These are phyloP conservation scores for Hirundichthys speculiger DNA, from an alignment of 2,113 vertebrate species.

Conservation along the genomic window DNA sequence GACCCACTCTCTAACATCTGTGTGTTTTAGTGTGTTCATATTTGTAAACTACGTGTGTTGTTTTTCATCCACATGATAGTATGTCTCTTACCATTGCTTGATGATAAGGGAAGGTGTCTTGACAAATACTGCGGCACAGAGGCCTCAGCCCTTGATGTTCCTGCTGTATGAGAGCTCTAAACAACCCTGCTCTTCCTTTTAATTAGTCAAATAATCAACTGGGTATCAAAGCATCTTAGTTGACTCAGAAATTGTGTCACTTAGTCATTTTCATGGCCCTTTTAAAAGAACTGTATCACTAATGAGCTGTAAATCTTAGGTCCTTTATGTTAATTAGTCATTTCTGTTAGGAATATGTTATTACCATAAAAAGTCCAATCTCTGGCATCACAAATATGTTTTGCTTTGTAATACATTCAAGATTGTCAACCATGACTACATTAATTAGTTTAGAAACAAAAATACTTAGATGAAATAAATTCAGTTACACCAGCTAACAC, in stretches of 20 bases:
- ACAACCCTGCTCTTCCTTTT: slow-evolving; percentile 35
- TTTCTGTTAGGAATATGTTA: slow-evolving; percentile 20
- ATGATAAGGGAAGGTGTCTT: slow-evolving; percentile 53
- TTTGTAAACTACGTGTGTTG: slow-evolving; percentile 19
- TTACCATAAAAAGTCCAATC: slow-evolving; percentile 25
- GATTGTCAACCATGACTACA: slow-evolving; percentile 7
- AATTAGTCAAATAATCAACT: slow-evolving; percentile 38
- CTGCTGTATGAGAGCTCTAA: slow-evolving; percentile 37
- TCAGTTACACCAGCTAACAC: background rate
- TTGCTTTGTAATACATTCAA: slow-evolving; percentile 13
- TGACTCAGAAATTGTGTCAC: slow-evolving; percentile 26
- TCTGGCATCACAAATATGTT: slow-evolving; percentile 32
- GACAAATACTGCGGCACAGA: slow-evolving; percentile 46
- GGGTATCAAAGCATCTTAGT: slow-evolving; percentile 29
- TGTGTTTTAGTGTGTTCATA: slow-evolving; percentile 5
- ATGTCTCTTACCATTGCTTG: slow-evolving; percentile 64
- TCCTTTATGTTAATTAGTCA: slow-evolving; percentile 49
- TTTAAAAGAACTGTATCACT: slow-evolving; percentile 22
- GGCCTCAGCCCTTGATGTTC: slow-evolving; percentile 57
- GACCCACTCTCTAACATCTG: slow-evolving; percentile 14
- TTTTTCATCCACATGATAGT: slow-evolving; percentile 64
- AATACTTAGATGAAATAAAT: background rate
- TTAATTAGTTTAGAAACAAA: slow-evolving; percentile 4
- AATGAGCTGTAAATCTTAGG: slow-evolving; percentile 42
- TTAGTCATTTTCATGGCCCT: slow-evolving; percentile 33